Conservation (phyloP, 2,888 invertebrate species). For the Bombyx huttoni region DNA sequence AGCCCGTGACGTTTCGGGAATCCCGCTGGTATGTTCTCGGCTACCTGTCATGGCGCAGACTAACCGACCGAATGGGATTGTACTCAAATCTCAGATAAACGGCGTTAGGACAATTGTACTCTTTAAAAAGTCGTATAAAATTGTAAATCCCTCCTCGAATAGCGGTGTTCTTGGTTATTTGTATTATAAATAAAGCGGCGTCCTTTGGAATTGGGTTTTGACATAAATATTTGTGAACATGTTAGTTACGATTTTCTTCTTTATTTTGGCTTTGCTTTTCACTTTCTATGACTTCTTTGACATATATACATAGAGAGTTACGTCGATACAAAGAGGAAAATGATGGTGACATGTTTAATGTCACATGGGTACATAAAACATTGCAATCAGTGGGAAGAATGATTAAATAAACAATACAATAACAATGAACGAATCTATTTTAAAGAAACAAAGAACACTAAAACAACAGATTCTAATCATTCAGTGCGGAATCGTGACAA, state of each 20-base stretch:
- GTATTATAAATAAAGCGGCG: conserved; percentile 6
- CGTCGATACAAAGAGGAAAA: too few species aligned
- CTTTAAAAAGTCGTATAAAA: conserved; percentile 16
- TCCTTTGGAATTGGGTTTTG: neutral
- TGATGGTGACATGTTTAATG: too few species aligned
- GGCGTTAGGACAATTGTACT: conserved; percentile 10
- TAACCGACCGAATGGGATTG: conserved; percentile 23
- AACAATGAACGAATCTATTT: neutral
- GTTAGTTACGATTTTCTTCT: neutral
- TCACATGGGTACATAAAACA: too few species aligned
- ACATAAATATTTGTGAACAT: neutral
- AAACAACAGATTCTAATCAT: conserved; percentile 5
- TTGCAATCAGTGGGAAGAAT: neutral
- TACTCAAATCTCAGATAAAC: conserved; percentile 18
- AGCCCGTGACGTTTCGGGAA: conserved; percentile 24
- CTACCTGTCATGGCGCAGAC: conserved; percentile 23
- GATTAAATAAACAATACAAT: neutral
- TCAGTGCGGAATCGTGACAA: conserved; percentile 2
- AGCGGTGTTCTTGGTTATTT: conserved; percentile 4
- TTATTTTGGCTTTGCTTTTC: neutral
- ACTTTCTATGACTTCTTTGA: neutral
- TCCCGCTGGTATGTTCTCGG: conserved; percentile 21
- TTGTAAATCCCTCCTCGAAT: conserved; percentile 9
- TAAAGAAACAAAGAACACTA: neutral
- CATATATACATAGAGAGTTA: too few species aligned